phyloP scores from a whole-genome alignment of 2,797 vertebrate species.

The Aulostomus chinensis region DNA sequence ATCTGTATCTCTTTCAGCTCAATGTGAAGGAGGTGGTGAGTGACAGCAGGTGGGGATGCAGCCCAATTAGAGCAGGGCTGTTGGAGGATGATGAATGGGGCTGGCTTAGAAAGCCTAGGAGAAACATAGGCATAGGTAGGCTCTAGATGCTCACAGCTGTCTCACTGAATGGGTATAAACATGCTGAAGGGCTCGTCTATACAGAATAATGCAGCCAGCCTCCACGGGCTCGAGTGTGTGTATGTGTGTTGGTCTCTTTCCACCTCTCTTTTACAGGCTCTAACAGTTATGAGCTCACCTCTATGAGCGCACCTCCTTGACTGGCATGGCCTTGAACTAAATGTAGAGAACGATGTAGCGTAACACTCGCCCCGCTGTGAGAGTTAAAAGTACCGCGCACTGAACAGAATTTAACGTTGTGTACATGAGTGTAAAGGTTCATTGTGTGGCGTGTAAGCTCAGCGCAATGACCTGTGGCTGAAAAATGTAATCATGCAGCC shows the following conservation, averaged over 20 bases:
- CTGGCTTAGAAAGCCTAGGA: slow-evolving; percentile 70
- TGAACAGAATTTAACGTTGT: slow-evolving; percentile 32
- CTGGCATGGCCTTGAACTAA: slow-evolving; percentile 70
- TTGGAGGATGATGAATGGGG: slow-evolving; percentile 82
- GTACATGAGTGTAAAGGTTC: slow-evolving; percentile 13
- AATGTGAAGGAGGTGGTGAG: slow-evolving; percentile 74
- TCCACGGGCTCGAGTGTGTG: slow-evolving; percentile 49
- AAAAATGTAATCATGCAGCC: slow-evolving; percentile 35
- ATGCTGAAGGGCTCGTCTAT: slow-evolving; percentile 74
- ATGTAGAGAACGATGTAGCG: slow-evolving; percentile 61
- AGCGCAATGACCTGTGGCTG: slow-evolving; percentile 47
- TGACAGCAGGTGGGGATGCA: slow-evolving; percentile 82
- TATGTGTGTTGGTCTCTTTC: slow-evolving; percentile 60
- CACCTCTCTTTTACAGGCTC: slow-evolving; percentile 55
- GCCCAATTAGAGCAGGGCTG: slow-evolving; percentile 82
- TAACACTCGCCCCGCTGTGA: slow-evolving; percentile 46
- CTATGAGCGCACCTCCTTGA: slow-evolving; percentile 68
- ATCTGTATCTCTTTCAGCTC: slow-evolving; percentile 76
- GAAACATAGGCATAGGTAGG: slow-evolving; percentile 68
- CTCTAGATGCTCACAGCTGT: slow-evolving; percentile 79
- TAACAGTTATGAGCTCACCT: slow-evolving; percentile 72
- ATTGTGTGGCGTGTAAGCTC: slow-evolving; percentile 6
- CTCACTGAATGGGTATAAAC: slow-evolving; percentile 80
- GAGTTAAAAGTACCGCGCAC: too few species aligned
- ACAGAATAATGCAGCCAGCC: slow-evolving; percentile 67